Percentiles rank a stretch among this genome's conserved stretches.
These are phyloP conservation scores for Machimus atricapillus DNA, from an alignment of 2,888 invertebrate species.

Conservation along the genomic window DNA sequence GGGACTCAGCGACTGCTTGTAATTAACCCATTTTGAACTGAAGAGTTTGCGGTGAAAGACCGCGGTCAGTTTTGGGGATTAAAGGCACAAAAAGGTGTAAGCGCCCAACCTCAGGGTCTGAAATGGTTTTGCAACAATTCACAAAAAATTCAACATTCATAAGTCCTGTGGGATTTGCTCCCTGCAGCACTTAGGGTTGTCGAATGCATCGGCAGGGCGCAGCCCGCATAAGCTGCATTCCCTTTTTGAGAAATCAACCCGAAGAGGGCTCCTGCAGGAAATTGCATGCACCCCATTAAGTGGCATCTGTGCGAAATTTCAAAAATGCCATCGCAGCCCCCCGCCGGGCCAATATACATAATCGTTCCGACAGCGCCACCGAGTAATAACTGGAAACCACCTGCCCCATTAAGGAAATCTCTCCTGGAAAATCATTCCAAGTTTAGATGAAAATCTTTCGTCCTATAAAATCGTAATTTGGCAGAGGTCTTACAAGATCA, in stretches of 20 bases:
- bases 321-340: neutral
- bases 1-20: neutral
- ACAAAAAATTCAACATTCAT: neutral
- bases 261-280: neutral
- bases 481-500: constrained; percentile 31
- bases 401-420: constrained; percentile 29
- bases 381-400: constrained; percentile 16
- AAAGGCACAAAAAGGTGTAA: neutral
- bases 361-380: neutral
- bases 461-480: constrained; percentile 35
- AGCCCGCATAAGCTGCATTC: neutral
- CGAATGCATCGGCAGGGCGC: neutral
- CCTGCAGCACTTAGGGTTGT: neutral
- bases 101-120: neutral
- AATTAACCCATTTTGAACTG: neutral
- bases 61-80: neutral
- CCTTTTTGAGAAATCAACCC: neutral
- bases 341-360: neutral
- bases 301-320: neutral
- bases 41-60: neutral
- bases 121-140: neutral
- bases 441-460: constrained; percentile 35
- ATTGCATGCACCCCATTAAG: neutral
- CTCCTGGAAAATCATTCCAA: constrained; percentile 19
- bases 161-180: neutral